Base-by-base conservation (phyloP, 2,113 vertebrate genomes). In the Craseonycteris thonglongyai region DNA sequence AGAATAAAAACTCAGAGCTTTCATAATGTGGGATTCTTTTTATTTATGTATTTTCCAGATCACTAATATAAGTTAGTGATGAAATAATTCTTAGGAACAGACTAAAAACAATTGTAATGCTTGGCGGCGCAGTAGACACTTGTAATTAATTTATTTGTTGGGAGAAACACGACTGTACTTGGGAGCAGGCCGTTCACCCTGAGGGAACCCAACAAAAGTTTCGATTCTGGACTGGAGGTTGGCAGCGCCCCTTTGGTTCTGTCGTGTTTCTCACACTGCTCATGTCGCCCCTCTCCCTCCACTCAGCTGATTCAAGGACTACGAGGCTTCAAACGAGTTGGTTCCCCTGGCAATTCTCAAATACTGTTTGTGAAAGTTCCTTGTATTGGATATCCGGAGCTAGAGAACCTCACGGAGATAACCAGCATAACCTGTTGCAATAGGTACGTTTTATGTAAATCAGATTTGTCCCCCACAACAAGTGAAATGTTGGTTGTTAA, bases 1-100 rank as follows among this genome's bases (percentile, higher is more conserved):
- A 68, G 33, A 59, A 79, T 56, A 69, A 49, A 89, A 85, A 40
- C 21, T 24, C 26, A 75, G 19, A 40, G n/a, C 26, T 68, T 75
- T 89, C 78, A 49, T 69, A 84, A 69, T 3, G 15, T 76, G 11
- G 38, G 8, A 15, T 81, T 78, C 51, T 90, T 93, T 90, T 87
- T 76, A 82, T 90, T 82, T 65, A 49, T 40, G 15, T 78, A 45
- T 78, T 91, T 59, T n/a, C 33, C 80, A 81, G 49, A 40, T 74
- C 56, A 38, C n/a, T 75, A 58, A 28, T 58, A 35, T 56, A 76
- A 78, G 40, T 40, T 40, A 61, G 54, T 68, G 72, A 75, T 69
- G 78, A 88, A 91, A 45, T 86, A 71, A 75, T 63, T 75, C n/a
- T 88, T 92, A 85, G 54, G 88, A 96, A 40, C 47, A 80, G 45